Evolutionary conservation across 2,888 invertebrate genomes (phyloP), one percentile per base, ranked within the genome.

Genomic region (Polymixis flavicincta): DNA sequence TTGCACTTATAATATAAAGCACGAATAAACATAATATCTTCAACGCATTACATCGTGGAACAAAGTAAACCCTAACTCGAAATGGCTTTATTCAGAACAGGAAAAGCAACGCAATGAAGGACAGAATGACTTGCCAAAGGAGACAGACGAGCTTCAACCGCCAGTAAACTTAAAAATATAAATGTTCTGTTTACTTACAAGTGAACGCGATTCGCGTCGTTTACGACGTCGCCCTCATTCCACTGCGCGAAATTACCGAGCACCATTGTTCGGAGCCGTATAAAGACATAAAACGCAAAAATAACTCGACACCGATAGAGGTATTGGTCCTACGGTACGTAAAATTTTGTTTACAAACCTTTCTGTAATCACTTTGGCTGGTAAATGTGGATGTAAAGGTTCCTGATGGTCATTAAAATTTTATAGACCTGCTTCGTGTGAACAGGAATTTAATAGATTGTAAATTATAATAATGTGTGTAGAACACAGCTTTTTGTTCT

Each of bases 211-310:
- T 70, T 85, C 83, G 57, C 73, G 74, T 64, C 66, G 80, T 87
- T 87, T 87, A 87, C 85, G 87, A 88, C 85, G 71, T 73, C 76
- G 76, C 75, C 76, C 77, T 74, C 80, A 82, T 79, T 85, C 69
- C 68, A 74, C 74, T 70, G 83, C 83, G 74, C 76, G 80, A 82
- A 88, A 89, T 88, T 88, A 87, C 83, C 78, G 75, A 78, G 80
- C 74, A 81, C 84, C 88, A 88, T 88, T 89, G 89, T 88, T 88
- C 76, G 78, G 65, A 67, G 76, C 45, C 87, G 78, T 83, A 88
- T 83, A 85, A 86, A 88, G 83, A 80, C 82, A 88, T 86, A 88
- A 87, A 86, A 86, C 74, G 84, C 82, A 81, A 85, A 86, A 88
- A 88, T 87, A 87, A 88, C 85, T 82, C 83, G 63, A 78, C 86